phyloP scores from a whole-genome alignment of 2,888 invertebrate genomes.

The Torymus tubicola region DNA sequence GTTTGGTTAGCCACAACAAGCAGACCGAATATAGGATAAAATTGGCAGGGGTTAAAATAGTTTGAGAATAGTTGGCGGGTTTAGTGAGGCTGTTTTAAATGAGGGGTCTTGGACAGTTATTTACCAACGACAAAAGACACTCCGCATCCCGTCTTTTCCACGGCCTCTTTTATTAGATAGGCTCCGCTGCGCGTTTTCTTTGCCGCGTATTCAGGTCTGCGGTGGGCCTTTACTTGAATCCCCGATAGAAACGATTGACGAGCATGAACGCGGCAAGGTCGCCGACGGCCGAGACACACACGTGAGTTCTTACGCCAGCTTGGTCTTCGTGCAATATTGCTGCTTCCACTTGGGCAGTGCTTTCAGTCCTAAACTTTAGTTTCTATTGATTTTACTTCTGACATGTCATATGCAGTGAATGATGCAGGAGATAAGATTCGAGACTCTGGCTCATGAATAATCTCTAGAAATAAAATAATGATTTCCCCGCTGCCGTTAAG shows the following conservation, averaged over 20 bases:
- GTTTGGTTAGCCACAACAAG: conserved; percentile 48
- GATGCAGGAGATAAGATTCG: no score
- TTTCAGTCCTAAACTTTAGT: no score
- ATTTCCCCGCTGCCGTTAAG: no score
- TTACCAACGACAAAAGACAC: no score
- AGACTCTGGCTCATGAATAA: not conserved
- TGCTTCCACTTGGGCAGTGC: no score
- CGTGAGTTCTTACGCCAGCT: conserved; percentile 18
- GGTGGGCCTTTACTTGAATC: conserved; percentile 18
- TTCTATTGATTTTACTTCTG: no score
- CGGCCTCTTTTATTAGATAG: no score
- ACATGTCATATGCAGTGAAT: no score
- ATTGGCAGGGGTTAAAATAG: not conserved
- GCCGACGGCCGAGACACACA: not conserved
- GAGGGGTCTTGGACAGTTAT: not conserved
- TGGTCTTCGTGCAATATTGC: not conserved
- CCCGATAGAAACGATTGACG: conserved; percentile 21
- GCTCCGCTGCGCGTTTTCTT: no score
- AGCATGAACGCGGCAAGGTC: conserved; percentile 30
- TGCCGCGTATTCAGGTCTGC: no score
- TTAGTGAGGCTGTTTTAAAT: conserved; percentile 14
- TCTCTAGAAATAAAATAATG: not conserved
- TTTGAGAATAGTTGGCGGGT: conserved; percentile 1
- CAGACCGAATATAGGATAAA: conserved; percentile 5
- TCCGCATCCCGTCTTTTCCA: no score